Conservation (phyloP, 2,888 invertebrate species). For the Archaeoteleia sp. region DNA sequence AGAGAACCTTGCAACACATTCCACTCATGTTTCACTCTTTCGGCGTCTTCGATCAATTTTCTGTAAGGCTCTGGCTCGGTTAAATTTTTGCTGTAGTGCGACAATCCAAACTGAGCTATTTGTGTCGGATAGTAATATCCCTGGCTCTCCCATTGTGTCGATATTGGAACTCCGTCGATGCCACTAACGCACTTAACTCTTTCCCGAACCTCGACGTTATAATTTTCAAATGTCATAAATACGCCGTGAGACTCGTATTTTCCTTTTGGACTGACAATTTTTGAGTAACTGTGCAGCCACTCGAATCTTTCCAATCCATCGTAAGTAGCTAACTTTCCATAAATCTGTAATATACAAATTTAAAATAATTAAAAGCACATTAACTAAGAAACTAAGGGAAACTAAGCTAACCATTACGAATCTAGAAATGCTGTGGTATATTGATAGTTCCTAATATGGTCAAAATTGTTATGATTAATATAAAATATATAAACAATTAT, state of each 20-base stretch:
- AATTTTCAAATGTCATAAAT: constrained; percentile 98
- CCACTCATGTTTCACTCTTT: constrained; percentile 83
- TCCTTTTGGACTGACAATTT: constrained; percentile 90
- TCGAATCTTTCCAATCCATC: constrained; percentile 89
- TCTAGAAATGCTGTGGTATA: no score
- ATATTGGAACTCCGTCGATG: constrained; percentile 93
- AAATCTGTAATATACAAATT: constrained; percentile 81
- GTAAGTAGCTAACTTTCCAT: constrained; percentile 86
- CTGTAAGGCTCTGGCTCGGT: constrained; percentile 88
- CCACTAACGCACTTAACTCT: constrained; percentile 97
- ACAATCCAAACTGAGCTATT: constrained; percentile 97
- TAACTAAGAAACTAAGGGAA: no score
- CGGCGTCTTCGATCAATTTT: constrained; percentile 85
- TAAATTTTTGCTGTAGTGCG: constrained; percentile 97
- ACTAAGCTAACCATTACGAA: no score
- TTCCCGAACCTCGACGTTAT: constrained; percentile 97
- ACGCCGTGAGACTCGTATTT: constrained; percentile 93
- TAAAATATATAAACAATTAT: constrained; percentile 5
- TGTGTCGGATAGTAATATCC: constrained; percentile 99
- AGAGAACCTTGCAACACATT: constrained; percentile 82
- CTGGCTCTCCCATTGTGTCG: constrained; percentile 96
- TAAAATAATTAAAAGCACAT: no score
- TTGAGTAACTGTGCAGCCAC: constrained; percentile 96
- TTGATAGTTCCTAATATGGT: no score
- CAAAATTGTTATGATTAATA: no score